Evolutionary conservation across 2,888 invertebrate genomes (phyloP).

Genomic region (Ormyrus thymus): DNA sequence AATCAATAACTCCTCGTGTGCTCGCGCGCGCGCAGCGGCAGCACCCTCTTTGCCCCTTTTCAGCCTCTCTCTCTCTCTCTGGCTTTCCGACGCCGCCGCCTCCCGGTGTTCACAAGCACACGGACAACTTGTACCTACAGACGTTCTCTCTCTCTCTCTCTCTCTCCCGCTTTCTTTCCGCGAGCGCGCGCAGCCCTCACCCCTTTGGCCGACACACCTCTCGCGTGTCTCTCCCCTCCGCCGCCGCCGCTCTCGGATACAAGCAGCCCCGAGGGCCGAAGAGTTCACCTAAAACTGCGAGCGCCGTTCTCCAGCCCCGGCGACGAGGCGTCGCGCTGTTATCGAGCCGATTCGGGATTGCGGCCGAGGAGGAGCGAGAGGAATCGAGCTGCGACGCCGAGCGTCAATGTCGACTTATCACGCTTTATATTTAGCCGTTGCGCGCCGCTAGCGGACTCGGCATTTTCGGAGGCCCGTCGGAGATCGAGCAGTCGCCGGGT

Average conservation of each 20-base stretch:
- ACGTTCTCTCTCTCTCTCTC: constrained; percentile 4
- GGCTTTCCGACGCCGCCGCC: background rate
- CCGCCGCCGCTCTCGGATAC: background rate
- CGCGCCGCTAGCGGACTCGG: too few relatives aligned
- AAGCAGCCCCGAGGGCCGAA: background rate
- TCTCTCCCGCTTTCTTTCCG: background rate
- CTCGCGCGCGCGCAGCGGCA: constrained; percentile 56
- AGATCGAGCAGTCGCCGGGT: too few relatives aligned
- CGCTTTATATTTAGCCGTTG: too few relatives aligned
- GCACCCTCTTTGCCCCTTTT: constrained; percentile 41
- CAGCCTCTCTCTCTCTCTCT: constrained; percentile 1
- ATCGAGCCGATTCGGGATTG: too few relatives aligned
- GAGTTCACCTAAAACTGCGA: background rate
- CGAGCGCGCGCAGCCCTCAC: constrained; percentile 20
- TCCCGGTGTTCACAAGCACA: too few relatives aligned
- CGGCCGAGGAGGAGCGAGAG: too few relatives aligned
- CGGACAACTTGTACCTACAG: too few relatives aligned
- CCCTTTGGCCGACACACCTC: background rate
- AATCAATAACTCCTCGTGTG: constrained; percentile 73
- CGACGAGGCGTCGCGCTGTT: too few relatives aligned
- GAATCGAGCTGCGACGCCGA: too few relatives aligned
- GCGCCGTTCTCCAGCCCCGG: too few relatives aligned
- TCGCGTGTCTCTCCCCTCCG: background rate
- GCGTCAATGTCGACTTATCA: too few relatives aligned
- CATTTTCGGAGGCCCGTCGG: too few relatives aligned